Evolutionary conservation across 2,797 vertebrate species (phyloP).

Genomic region (Psittacula echo): DNA sequence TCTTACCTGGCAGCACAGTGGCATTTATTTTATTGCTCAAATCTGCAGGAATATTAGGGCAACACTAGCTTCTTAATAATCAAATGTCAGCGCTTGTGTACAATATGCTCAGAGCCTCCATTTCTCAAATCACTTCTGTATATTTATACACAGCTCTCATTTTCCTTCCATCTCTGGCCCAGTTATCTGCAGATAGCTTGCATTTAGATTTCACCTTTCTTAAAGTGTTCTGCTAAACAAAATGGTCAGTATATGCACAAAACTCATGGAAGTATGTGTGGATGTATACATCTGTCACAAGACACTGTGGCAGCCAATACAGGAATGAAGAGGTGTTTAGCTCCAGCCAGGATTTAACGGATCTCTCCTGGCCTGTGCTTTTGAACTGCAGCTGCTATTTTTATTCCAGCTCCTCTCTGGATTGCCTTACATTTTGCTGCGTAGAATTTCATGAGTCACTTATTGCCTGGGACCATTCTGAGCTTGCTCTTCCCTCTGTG

Average conservation of each 20-base stretch:
- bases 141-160: background rate
- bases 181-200: background rate
- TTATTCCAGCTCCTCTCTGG: background rate
- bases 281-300: background rate
- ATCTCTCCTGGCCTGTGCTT: background rate
- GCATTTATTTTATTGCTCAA: background rate
- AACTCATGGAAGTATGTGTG: background rate
- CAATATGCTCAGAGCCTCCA: background rate
- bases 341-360: background rate
- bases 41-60: background rate
- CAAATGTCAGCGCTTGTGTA: background rate
- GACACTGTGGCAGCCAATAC: background rate
- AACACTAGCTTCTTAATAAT: background rate
- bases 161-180: background rate
- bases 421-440: background rate
- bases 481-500: background rate
- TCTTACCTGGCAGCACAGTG: background rate
- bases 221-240: background rate
- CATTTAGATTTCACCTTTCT: background rate
- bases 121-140: background rate
- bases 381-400: background rate
- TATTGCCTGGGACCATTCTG: background rate
- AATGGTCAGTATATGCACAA: background rate
- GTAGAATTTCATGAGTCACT: slow-evolving; percentile 17
- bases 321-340: background rate